Evolutionary conservation across 2,113 vertebrate species (phyloP).

Genomic region (Pycnonotus jocosus): DNA sequence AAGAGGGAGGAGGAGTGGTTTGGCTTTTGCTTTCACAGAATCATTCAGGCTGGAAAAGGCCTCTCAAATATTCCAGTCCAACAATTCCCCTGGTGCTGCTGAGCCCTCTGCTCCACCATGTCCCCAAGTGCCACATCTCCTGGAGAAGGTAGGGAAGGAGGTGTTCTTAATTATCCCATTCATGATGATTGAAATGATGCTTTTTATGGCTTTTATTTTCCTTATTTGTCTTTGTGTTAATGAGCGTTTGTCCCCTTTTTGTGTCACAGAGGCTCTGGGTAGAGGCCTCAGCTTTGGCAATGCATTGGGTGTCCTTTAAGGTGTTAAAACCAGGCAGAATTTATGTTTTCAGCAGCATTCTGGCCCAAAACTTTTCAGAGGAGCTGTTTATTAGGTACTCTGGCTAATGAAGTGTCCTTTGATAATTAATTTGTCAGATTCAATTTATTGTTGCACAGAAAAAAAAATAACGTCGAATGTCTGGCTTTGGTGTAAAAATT

Average conservation of each 20-base stretch:
- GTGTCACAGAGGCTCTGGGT: background rate
- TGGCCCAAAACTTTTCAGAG: background rate
- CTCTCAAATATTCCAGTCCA: rapidly evolving
- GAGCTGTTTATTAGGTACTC: background rate
- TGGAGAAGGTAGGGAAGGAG: background rate
- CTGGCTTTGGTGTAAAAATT: background rate
- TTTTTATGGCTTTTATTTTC: rapidly evolving
- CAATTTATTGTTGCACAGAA: background rate
- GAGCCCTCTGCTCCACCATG: rapidly evolving
- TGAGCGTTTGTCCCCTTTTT: rapidly evolving
- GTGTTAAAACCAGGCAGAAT: background rate
- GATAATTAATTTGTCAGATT: background rate
- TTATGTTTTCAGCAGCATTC: background rate
- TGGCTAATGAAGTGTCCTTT: background rate
- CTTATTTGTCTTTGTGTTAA: background rate
- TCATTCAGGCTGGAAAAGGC: rapidly evolving
- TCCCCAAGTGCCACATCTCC: background rate
- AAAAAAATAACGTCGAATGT: background rate
- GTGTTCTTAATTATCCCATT: rapidly evolving
- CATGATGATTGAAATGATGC: rapidly evolving
- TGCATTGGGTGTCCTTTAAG: background rate
- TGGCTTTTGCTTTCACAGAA: rapidly evolving
- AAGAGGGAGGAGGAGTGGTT: rapidly evolving
- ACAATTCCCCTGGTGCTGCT: rapidly evolving
- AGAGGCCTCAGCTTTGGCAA: background rate